A percentile compares a stretch with the other conserved stretches of the same genome.
phyloP scores from a whole-genome alignment of 2,888 invertebrate species.

The Cheilosia variabilis region DNA sequence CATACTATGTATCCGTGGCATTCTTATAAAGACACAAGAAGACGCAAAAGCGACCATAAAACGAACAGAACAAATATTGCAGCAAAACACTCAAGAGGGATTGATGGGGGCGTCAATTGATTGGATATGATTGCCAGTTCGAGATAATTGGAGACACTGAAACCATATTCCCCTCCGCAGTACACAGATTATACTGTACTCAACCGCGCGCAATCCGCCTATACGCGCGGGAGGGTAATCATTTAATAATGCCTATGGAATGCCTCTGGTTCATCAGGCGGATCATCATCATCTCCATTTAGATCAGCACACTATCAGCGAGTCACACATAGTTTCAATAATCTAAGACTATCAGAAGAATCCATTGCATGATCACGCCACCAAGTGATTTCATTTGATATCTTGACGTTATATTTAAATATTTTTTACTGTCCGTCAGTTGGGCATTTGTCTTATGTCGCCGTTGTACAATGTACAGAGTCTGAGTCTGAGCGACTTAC shows the following conservation, averaged over 20 bases:
- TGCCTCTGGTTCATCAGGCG: constrained; percentile 63
- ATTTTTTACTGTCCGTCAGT: constrained; percentile 45
- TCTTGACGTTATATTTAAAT: constrained; percentile 57
- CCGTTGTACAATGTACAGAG: constrained; percentile 24
- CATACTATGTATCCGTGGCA: constrained; percentile 13
- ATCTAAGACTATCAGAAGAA: constrained; percentile 73
- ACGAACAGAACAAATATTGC: constrained; percentile 33
- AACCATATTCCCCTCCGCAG: constrained; percentile 45
- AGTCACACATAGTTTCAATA: constrained; percentile 73
- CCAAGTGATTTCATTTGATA: constrained; percentile 73
- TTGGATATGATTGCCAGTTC: constrained; percentile 75
- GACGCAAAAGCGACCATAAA: background rate
- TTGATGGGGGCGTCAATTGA: constrained; percentile 75
- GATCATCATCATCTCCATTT: constrained; percentile 66
- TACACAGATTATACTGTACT: constrained; percentile 36
- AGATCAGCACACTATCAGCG: constrained; percentile 67
- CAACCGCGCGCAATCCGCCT: background rate
- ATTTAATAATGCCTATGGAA: constrained; percentile 73
- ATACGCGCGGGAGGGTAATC: constrained; percentile 59
- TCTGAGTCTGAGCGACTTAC: constrained; percentile 14
- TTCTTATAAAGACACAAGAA: constrained; percentile 16
- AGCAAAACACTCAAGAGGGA: constrained; percentile 52
- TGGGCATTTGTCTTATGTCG: constrained; percentile 47
- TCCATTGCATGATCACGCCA: constrained; percentile 73
- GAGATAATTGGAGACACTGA: constrained; percentile 73